Base-by-base conservation (phyloP, 1,140 invertebrate species). In the Hirudo medicinalis region DNA sequence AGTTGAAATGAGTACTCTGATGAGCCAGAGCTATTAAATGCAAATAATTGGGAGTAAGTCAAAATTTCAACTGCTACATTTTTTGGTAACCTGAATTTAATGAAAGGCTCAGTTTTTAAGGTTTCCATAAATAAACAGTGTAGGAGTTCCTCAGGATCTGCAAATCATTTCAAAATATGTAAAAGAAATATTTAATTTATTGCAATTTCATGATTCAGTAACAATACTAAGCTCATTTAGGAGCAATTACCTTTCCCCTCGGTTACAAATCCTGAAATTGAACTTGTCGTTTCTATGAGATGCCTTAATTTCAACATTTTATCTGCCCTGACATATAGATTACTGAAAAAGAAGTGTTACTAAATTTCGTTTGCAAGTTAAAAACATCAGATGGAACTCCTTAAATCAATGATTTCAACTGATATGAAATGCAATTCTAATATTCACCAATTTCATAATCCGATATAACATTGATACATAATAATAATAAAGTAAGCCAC, bases 101-200 rank as follows among this genome's bases (percentile, higher is more conserved):
- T 67, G 49, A 78, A 79, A 29, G 80, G 81, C 75, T 94, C 90
- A 9, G 91, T 90, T 78, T 89, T 87, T 70, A 96, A 83, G 72
- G 93, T 88, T 83, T 95, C 90, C 8, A 90, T 89, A 15, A 96
- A 87, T 43, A 96, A 81, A 27, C 90, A 90, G 72, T 92, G 93
- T 27, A 97, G 81, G 82, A 96, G 95, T 82, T 97, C 93, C 84
- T 95, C 92, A 2, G 93, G 92, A 85, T 97, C 92, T 87, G 84
- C 54, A 76, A 74, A 63, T 0, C 49, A 69, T 67, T 19, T 40
- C 20, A 2, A 70, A 57, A 19, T 27, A 22, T 40, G 11, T 53
- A 36, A 36, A 36, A 6, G 32, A 36, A 36, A 36, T 36, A 2
- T 36, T 36, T 36, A 36, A 36, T 36, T 49, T 15, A 2, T 9